phyloP scores from a whole-genome alignment of 2,888 invertebrate genomes.

The Malacosoma neustria region DNA sequence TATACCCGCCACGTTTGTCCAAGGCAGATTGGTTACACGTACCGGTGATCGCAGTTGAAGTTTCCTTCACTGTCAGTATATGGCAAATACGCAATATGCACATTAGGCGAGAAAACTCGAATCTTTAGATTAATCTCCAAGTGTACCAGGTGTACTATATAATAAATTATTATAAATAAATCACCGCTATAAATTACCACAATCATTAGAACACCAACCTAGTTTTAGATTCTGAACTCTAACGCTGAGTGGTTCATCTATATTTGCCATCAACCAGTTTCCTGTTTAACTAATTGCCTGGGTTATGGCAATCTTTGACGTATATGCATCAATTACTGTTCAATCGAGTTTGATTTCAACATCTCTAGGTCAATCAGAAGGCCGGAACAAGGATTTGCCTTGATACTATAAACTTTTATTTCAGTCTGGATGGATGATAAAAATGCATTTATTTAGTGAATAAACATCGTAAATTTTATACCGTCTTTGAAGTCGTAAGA shows the following conservation, averaged over 20 bases:
- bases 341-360: slow-evolving; percentile 35
- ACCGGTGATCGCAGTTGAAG: no score
- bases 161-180: no score
- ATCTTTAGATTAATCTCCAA: no score
- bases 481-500: slow-evolving; percentile 33
- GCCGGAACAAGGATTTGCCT: slow-evolving; percentile 36
- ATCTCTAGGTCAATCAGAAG: slow-evolving; percentile 50
- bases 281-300: slow-evolving; percentile 25
- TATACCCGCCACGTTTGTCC: no score
- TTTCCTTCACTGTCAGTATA: no score
- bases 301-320: slow-evolving; percentile 15
- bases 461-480: slow-evolving; percentile 41
- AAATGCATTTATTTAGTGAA: slow-evolving; percentile 39
- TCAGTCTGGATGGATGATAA: slow-evolving; percentile 29
- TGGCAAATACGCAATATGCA: no score
- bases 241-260: neutral
- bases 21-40: no score
- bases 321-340: slow-evolving; percentile 33
- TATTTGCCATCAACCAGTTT: slow-evolving; percentile 20
- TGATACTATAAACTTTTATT: slow-evolving; percentile 46
- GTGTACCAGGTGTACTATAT: no score
- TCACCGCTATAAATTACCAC: no score
- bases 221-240: no score
- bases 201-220: no score
- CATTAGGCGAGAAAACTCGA: no score